A percentile compares a stretch with the other conserved stretches of the same genome.
phyloP scores from a whole-genome alignment of 2,888 invertebrate species.

The Ferdinandea cuprea region DNA sequence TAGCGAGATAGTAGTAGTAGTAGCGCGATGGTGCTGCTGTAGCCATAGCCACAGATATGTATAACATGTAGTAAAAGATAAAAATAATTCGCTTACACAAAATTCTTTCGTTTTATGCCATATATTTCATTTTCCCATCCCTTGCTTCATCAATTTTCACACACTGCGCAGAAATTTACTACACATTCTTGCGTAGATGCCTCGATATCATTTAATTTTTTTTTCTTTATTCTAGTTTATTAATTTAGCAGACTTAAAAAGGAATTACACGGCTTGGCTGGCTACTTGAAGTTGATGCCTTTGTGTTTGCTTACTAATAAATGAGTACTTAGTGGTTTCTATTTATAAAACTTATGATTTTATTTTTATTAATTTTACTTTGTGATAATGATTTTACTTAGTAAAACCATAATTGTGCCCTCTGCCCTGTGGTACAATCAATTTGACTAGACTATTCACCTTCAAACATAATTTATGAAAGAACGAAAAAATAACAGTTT shows the following conservation, averaged over 20 bases:
- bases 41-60: slow-evolving; percentile 5
- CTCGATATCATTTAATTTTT: slow-evolving; percentile 49
- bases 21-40: not conserved
- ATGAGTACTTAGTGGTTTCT: slow-evolving; percentile 60
- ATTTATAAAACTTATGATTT: slow-evolving; percentile 51
- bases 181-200: slow-evolving; percentile 73
- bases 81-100: slow-evolving; percentile 65
- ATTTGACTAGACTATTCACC: slow-evolving; percentile 31
- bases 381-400: slow-evolving; percentile 38
- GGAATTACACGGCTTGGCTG: slow-evolving; percentile 47
- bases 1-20: slow-evolving; percentile 9
- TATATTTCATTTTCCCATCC: slow-evolving; percentile 56
- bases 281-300: not conserved
- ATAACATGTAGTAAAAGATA: slow-evolving; percentile 53
- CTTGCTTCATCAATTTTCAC: slow-evolving; percentile 66
- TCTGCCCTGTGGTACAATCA: not conserved
- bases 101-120: slow-evolving; percentile 51
- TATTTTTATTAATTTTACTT: slow-evolving; percentile 52
- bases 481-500: not conserved
- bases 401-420: not conserved
- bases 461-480: slow-evolving; percentile 23
- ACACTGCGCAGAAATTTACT: slow-evolving; percentile 73
- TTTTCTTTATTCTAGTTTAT: slow-evolving; percentile 39
- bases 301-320: slow-evolving; percentile 51
- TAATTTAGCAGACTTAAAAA: slow-evolving; percentile 48